Conservation (phyloP, 2,888 invertebrate species). For the Drosophila leonis region DNA sequence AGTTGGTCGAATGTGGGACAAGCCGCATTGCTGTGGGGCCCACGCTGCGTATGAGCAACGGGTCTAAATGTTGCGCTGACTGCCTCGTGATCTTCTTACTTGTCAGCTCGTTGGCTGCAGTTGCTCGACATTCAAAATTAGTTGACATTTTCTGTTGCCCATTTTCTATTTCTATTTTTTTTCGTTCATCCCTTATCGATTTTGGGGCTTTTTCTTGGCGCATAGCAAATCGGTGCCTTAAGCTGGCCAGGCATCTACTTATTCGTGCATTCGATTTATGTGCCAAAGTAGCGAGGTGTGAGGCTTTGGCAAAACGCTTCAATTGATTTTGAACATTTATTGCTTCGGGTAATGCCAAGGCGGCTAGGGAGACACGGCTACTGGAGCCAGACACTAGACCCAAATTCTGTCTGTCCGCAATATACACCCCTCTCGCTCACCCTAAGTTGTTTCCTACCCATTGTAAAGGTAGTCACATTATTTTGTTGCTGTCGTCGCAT, state of each 20-base stretch:
- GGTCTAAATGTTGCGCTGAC: not conserved
- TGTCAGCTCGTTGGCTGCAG: slow-evolving; percentile 23
- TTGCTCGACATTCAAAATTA: slow-evolving; percentile 71
- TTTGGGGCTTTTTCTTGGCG: slow-evolving; percentile 41
- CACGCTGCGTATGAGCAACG: slow-evolving; percentile 48
- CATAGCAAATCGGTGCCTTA: slow-evolving; percentile 73
- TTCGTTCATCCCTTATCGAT: slow-evolving; percentile 67
- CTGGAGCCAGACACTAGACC: slow-evolving; percentile 47
- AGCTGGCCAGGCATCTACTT: slow-evolving; percentile 61
- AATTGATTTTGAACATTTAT: slow-evolving; percentile 82
- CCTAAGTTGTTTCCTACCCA: not conserved
- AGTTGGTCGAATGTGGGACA: slow-evolving; percentile 48
- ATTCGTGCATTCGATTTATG: slow-evolving; percentile 55
- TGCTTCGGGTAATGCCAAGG: slow-evolving; percentile 72
- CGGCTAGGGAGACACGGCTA: slow-evolving; percentile 44
- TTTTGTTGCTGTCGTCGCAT: slow-evolving; percentile 66
- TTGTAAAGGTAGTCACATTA: slow-evolving; percentile 68
- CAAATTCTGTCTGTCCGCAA: slow-evolving; percentile 11
- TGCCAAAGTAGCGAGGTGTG: slow-evolving; percentile 50
- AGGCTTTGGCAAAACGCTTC: slow-evolving; percentile 77
- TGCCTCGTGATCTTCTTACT: not conserved
- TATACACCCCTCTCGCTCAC: not conserved
- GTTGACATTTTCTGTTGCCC: slow-evolving; percentile 61
- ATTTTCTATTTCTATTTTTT: slow-evolving; percentile 10
- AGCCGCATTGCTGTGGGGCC: slow-evolving; percentile 18